Evolutionary conservation across 2,888 invertebrate genomes (phyloP), one percentile per base, ranked within the genome.

Genomic region (Plebejus melissa): DNA sequence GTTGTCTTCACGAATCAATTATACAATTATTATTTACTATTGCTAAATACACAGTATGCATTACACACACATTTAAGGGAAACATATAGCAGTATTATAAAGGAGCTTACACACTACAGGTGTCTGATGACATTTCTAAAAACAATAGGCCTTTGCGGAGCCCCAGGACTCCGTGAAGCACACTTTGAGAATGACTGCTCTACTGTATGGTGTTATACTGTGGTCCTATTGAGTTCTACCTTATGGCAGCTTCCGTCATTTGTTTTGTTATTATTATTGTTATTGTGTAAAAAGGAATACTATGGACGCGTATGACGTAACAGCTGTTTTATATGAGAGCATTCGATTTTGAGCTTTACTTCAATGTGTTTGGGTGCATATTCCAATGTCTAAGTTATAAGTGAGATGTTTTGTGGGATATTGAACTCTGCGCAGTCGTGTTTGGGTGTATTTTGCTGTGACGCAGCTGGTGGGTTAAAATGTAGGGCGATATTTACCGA

Each of bases 401-500:
- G n/a, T 38, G 38, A n/a, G 2, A 13, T 28, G 13, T 65, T 32
- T 11, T 9, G 11, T 36, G 11, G 32, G 13, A 65, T 65, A 16
- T 7, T 36, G 65, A 22, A 70, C 41, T 22, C 7, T 41, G 38
- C 6, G 3, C 75, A 76, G 75, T 78, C 79, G 77, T 74, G 69
- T 65, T 13, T 57, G 74, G 74, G 76, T 74, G 79, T 9, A 9
- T 82, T 82, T 78, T 58, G 78, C 80, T 87, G 81, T 80, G 87
- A 82, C 85, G 80, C 2, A 4, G 83, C 86, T 81, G 4, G 41
- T 76, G 79, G 77, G 79, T 77, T 72, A 74, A 79, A 85, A 88
- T 87, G 82, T 88, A 86, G 90, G 89, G 88, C 89, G 89, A 86
- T 86, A 32, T 16, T 65, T 1, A 65, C 60, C 28, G 36, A 36